Conservation (phyloP, 2,113 vertebrate genomes). For the Plecturocebus donacophilus region DNA sequence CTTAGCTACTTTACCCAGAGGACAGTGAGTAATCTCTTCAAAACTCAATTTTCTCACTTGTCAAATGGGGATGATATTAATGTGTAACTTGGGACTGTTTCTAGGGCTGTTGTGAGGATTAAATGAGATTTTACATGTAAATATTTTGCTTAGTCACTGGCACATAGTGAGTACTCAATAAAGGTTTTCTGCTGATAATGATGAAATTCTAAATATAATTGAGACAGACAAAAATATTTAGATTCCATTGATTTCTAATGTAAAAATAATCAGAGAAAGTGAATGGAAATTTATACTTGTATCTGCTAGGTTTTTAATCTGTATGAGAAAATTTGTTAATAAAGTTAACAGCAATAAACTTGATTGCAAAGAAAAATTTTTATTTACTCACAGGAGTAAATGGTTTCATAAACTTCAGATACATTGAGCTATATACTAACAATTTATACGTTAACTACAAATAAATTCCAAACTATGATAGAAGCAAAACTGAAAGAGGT, state of each 20-base stretch:
- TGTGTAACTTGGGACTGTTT: not conserved
- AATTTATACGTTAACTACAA: constrained; percentile 19
- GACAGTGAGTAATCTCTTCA: not conserved
- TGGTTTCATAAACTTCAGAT: constrained; percentile 19
- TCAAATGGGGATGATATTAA: not conserved
- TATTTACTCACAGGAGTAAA: not conserved
- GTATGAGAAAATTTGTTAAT: not conserved
- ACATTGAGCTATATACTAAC: not conserved
- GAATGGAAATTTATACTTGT: not conserved
- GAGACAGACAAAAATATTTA: not conserved
- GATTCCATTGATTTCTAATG: not conserved
- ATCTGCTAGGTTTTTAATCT: not conserved
- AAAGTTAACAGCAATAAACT: constrained; percentile 46
- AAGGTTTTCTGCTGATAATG: not conserved
- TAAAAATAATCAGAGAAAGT: not conserved
- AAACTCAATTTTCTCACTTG: constrained; percentile 23
- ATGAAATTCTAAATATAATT: constrained; percentile 7
- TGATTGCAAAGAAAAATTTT: not conserved
- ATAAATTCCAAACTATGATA: not conserved
- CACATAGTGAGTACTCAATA: not conserved
- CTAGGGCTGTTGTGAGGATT: not conserved
- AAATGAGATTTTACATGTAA: not conserved
- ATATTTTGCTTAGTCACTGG: not conserved
- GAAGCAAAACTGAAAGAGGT: not conserved
- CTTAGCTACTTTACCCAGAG: not conserved